These are phyloP conservation scores for Caenorhabditis briggsae DNA, from an alignment of 1,140 invertebrate genomes.

Conservation along the genomic window DNA sequence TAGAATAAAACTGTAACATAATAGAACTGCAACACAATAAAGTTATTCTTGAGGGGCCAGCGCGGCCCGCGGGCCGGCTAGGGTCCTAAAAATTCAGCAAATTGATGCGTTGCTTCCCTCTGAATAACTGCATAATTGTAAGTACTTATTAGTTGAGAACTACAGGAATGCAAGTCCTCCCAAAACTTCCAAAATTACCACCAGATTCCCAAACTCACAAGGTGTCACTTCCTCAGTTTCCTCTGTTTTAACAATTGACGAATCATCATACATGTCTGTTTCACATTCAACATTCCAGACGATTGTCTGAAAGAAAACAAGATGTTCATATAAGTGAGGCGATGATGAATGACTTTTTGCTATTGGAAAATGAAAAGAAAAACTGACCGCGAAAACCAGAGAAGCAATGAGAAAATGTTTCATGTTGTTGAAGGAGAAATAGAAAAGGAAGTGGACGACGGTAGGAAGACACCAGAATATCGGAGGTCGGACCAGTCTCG, in stretches of 20 bases:
- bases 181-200: neutral
- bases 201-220: neutral
- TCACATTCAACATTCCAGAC: constrained; percentile 31
- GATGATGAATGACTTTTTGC: neutral
- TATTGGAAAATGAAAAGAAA: neutral
- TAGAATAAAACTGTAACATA: too few relatives aligned
- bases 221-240: neutral
- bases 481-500: constrained; percentile 47
- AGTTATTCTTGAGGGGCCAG: too few relatives aligned
- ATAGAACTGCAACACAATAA: too few relatives aligned
- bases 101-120: too few relatives aligned
- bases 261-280: constrained; percentile 51
- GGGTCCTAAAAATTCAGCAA: too few relatives aligned
- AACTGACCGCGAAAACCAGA: constrained; percentile 22
- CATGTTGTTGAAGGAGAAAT: neutral
- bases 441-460: constrained; percentile 10
- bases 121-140: too few relatives aligned
- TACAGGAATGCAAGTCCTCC: too few relatives aligned
- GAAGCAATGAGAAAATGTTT: constrained; percentile 42
- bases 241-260: constrained; percentile 18
- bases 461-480: constrained; percentile 15
- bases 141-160: too few relatives aligned
- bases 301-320: constrained; percentile 36
- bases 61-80: too few relatives aligned
- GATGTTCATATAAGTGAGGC: neutral